These are phyloP conservation scores for Micromussa lordhowensis DNA, from an alignment of 92 coral and sea anemone genomes.

Conservation along the genomic window DNA sequence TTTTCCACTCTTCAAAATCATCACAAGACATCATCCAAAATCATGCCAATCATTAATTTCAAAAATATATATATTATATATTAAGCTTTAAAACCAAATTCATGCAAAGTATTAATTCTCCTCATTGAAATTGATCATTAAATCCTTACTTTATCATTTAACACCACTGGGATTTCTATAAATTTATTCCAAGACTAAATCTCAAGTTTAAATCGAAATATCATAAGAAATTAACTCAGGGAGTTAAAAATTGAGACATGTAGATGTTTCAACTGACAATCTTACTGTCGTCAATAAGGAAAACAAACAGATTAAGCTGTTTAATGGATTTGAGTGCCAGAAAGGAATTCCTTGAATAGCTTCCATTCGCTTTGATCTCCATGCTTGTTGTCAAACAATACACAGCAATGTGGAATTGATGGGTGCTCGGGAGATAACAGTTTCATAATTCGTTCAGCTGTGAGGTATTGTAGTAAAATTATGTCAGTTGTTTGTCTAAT, in stretches of 20 bases:
- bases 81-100: background rate
- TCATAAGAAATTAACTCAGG: background rate
- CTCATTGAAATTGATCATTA: background rate
- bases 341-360: constrained; percentile 72
- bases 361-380: constrained; percentile 75
- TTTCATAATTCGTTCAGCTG: constrained; percentile 85
- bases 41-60: constrained; percentile 42
- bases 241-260: background rate
- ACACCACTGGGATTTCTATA: background rate
- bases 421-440: constrained; percentile 77
- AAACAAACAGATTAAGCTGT: background rate
- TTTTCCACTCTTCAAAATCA: background rate
- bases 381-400: constrained; percentile 77
- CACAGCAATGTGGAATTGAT: constrained; percentile 75
- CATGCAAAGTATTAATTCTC: background rate
- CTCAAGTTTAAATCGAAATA: background rate
- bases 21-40: constrained; percentile 26
- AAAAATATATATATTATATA: background rate
- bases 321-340: constrained; percentile 62
- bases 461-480: constrained; percentile 63
- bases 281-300: background rate
- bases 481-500: constrained; percentile 58
- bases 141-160: background rate
- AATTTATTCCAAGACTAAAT: background rate
- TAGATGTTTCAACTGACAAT: background rate